These are phyloP conservation scores for Sycophila sp. DNA, from an alignment of 1,140 invertebrate genomes.

Conservation along the genomic window DNA sequence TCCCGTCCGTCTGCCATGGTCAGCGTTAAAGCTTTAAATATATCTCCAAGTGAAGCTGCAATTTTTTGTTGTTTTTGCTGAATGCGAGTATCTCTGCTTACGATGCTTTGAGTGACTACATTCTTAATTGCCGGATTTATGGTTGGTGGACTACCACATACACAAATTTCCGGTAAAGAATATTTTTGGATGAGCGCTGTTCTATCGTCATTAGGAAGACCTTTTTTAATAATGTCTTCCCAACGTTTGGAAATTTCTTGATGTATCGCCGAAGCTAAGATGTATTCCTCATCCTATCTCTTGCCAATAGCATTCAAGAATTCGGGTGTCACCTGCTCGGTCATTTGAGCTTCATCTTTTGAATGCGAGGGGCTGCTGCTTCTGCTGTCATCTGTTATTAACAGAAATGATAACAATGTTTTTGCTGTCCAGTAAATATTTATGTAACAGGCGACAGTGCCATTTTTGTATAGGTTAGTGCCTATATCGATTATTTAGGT, in stretches of 20 bases:
- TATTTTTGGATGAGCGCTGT: constrained; percentile 21
- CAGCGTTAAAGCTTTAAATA: background rate
- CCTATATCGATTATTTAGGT: background rate
- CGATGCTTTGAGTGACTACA: background rate
- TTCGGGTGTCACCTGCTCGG: background rate
- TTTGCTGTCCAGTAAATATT: background rate
- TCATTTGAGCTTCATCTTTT: background rate
- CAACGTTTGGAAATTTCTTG: background rate
- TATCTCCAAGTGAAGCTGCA: background rate
- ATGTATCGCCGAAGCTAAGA: background rate
- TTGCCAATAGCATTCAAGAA: background rate
- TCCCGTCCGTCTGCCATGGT: background rate
- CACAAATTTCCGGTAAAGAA: constrained; percentile 7
- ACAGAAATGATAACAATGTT: background rate
- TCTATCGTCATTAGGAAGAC: constrained; percentile 24
- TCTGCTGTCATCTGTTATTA: background rate
- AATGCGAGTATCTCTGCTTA: constrained; percentile 15
- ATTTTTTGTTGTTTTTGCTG: constrained; percentile 24
- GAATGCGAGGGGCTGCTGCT: background rate
- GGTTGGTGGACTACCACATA: constrained; percentile 18
- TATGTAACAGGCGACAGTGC: background rate
- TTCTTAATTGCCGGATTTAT: constrained; percentile 13
- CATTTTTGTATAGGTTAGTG: background rate
- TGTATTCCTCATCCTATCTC: background rate
- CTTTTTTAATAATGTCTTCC: constrained; percentile 1